A percentile compares a stretch with the other conserved stretches of the same genome.
Evolutionary conservation across 2,888 invertebrate genomes (phyloP).

Genomic region (Leucoptera coffeella): DNA sequence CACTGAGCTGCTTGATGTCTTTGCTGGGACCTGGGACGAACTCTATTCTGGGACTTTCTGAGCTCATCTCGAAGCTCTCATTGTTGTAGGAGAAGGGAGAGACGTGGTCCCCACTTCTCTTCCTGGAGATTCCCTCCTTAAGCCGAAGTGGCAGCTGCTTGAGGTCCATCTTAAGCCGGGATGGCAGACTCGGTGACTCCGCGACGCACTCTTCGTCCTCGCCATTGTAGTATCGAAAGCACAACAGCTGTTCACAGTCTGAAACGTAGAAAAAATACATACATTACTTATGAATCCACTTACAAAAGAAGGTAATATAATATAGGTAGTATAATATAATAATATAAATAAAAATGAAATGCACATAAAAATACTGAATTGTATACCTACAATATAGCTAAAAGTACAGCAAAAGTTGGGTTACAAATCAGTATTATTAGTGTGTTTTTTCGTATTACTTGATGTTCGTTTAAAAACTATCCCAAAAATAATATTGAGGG

Average conservation of each 20-base stretch:
- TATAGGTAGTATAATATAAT: too few relatives aligned
- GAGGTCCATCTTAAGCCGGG: conserved; percentile 49
- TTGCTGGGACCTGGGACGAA: conserved; percentile 32
- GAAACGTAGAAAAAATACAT: conserved; percentile 24
- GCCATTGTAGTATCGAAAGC: conserved; percentile 66
- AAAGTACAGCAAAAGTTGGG: too few relatives aligned
- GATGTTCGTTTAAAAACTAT: too few relatives aligned
- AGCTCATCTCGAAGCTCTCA: conserved; percentile 47
- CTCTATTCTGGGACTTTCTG: conserved; percentile 33
- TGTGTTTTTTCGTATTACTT: too few relatives aligned
- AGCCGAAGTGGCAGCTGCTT: conserved; percentile 51
- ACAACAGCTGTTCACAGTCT: conserved; percentile 63
- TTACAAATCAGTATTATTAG: too few relatives aligned
- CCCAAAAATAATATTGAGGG: too few relatives aligned
- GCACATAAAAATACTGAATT: too few relatives aligned
- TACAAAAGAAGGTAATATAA: too few relatives aligned
- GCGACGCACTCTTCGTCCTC: conserved; percentile 58
- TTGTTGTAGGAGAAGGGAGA: conserved; percentile 44
- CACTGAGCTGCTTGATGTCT: conserved; percentile 42
- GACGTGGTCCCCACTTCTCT: conserved; percentile 38
- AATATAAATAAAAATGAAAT: too few relatives aligned
- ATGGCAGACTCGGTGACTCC: conserved; percentile 47
- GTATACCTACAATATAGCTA: too few relatives aligned
- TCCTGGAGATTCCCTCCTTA: conserved; percentile 46
- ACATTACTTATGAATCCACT: too few relatives aligned